Base-by-base conservation (phyloP, 2,797 vertebrate species). In the Neosilurus hyrtlii region DNA sequence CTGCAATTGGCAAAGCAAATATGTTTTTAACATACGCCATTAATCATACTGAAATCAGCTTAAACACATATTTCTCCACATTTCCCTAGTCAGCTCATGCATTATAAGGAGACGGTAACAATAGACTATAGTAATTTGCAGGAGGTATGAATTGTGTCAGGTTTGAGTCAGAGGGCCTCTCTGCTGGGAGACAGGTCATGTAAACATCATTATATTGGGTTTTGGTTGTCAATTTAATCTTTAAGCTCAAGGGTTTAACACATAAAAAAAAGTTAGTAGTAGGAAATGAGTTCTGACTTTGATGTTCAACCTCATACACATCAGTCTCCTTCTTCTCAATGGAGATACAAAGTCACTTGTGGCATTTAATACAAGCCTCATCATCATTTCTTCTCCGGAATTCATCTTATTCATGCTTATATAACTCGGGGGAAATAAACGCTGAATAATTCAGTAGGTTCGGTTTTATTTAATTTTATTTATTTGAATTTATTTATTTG, bases 1-100 rank as follows among this genome's bases (percentile, higher is more conserved):
- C 59, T 82, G 43, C 79, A 35, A 77, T 78, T 80, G 80, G 43
- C 26, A 88, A 73, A 82, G 79, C 66, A 76, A 85, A 81, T 88
- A 84, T 79, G 54, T 84, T 75, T 85, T 84, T 65, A 82, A 67
- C 66, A 74, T 62, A 80, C 59, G 37, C 56, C 83, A 88, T 88
- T 80, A 83, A 85, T 88, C 87, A 88, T 30, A 67, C 20, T 7
- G 24, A 82, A 73, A 79, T 74, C 72, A 20, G 51, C 61, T 71
- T 86, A 63, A 84, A 76, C 61, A 59, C 81, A 82, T 51, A 68
- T 35, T 51, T 62, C 22, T 61, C 26, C 59, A 68, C 5, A 77
- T 78, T 70, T 83, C n/a, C 52, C 11, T 37, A 26, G 65, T 70
- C 74, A 62, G 72, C 37, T 30, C 73, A 70, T 83, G 51, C 81